Evolutionary conservation across 2,888 invertebrate genomes (phyloP).

Genomic region (Yponomeuta plumbellus): DNA sequence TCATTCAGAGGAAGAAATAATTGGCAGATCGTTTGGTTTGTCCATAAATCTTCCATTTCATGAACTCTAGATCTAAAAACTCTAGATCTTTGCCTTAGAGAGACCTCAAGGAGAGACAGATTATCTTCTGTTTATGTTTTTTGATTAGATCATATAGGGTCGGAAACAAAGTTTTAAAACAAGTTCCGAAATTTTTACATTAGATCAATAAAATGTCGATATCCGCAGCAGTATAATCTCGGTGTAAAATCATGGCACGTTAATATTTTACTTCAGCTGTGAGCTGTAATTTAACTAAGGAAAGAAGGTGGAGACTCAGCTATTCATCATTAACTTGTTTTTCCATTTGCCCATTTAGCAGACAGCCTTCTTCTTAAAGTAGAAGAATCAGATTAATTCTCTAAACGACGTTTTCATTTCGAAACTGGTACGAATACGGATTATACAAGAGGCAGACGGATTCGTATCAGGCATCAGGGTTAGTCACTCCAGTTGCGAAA

Average conservation of each 20-base stretch:
- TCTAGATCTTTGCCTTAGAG: too few relatives aligned
- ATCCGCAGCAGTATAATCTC: too few relatives aligned
- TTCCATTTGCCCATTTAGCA: background rate
- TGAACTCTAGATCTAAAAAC: too few relatives aligned
- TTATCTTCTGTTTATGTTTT: too few relatives aligned
- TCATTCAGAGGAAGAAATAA: background rate
- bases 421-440: conserved; percentile 13
- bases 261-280: background rate
- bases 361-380: background rate
- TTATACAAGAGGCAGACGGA: conserved; percentile 4
- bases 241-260: background rate
- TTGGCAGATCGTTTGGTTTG: too few relatives aligned
- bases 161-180: too few relatives aligned
- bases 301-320: background rate
- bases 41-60: too few relatives aligned
- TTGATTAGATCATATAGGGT: too few relatives aligned
- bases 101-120: too few relatives aligned
- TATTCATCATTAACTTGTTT: background rate
- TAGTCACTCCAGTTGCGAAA: conserved; percentile 12
- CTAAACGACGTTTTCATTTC: conserved; percentile 3
- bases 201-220: too few relatives aligned
- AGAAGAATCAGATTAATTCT: background rate
- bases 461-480: conserved; percentile 13
- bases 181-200: too few relatives aligned
- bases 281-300: background rate